Percentiles rank a stretch among this genome's conserved stretches.
These are phyloP conservation scores for Ceratosolen fusciceps DNA, from an alignment of 1,140 invertebrate genomes.

Conservation along the genomic window DNA sequence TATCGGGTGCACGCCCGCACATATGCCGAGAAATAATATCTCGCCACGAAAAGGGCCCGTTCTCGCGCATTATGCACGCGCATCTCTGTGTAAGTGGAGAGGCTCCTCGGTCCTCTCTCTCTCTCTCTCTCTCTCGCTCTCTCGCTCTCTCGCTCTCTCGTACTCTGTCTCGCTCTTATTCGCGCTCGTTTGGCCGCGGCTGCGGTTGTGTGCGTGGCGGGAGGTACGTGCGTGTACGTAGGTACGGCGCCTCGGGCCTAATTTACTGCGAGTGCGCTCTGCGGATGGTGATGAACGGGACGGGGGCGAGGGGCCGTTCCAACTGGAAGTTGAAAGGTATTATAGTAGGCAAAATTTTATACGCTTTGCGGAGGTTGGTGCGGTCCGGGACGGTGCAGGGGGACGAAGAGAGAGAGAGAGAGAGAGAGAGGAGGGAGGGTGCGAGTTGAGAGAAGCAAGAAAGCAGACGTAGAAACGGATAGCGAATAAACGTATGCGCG, in stretches of 20 bases:
- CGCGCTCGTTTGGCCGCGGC: background rate
- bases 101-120: too few relatives aligned
- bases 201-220: background rate
- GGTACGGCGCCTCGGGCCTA: background rate
- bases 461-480: constrained; percentile 30
- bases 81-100: too few relatives aligned
- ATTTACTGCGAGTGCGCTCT: constrained; percentile 20
- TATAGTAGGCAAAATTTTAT: constrained; percentile 25
- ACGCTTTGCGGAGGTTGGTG: background rate
- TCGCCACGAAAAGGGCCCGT: constrained; percentile 24
- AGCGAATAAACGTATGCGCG: background rate
- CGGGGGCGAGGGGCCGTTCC: background rate
- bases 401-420: background rate
- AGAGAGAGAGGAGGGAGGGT: background rate
- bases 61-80: constrained; percentile 8
- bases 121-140: too few relatives aligned
- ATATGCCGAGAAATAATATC: constrained; percentile 43
- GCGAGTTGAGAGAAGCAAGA: background rate
- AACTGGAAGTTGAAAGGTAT: constrained; percentile 30
- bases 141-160: too few relatives aligned
- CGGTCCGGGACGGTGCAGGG: too few relatives aligned
- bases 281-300: background rate
- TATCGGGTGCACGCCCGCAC: constrained; percentile 40
- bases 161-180: too few relatives aligned
- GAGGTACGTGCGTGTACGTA: background rate